These are phyloP conservation scores for Drosophila buzzatii DNA, from an alignment of 2,888 invertebrate genomes.

Conservation along the genomic window DNA sequence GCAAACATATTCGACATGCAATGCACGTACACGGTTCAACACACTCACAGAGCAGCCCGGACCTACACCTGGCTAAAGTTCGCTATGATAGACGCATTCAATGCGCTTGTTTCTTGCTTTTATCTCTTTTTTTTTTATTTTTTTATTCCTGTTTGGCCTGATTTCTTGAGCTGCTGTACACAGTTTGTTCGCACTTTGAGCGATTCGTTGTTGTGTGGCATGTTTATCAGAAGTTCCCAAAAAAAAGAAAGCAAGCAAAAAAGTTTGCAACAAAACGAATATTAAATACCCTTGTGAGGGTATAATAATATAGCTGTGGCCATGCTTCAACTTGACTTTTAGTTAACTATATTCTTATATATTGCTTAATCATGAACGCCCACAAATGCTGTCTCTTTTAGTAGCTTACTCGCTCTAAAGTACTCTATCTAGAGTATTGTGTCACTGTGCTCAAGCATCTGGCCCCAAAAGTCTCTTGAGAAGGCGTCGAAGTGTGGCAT, in stretches of 20 bases:
- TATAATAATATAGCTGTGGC: not conserved
- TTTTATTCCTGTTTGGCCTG: conserved; percentile 39
- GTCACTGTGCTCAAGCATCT: conserved; percentile 6
- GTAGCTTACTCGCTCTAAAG: not conserved
- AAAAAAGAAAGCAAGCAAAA: not conserved
- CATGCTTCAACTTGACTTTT: not conserved
- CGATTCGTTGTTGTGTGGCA: conserved; percentile 43
- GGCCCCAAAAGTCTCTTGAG: conserved; percentile 33
- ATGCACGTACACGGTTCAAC: conserved; percentile 64
- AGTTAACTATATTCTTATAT: not conserved
- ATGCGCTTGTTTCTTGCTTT: conserved; percentile 38
- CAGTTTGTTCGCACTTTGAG: conserved; percentile 37
- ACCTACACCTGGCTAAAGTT: conserved; percentile 49
- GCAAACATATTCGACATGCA: conserved; percentile 75
- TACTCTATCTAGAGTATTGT: conserved; percentile 1
- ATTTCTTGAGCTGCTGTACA: conserved; percentile 44
- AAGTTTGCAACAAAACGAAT: not conserved
- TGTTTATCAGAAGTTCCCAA: conserved; percentile 22
- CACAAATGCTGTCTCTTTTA: not conserved
- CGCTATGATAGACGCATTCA: conserved; percentile 45
- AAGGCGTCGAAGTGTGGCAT: conserved; percentile 49
- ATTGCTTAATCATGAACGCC: not conserved
- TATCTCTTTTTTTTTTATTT: conserved; percentile 3
- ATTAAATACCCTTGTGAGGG: not conserved
- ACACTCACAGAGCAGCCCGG: conserved; percentile 9